Base-by-base conservation (phyloP, 2,888 invertebrate species). In the Meteorus colon region DNA sequence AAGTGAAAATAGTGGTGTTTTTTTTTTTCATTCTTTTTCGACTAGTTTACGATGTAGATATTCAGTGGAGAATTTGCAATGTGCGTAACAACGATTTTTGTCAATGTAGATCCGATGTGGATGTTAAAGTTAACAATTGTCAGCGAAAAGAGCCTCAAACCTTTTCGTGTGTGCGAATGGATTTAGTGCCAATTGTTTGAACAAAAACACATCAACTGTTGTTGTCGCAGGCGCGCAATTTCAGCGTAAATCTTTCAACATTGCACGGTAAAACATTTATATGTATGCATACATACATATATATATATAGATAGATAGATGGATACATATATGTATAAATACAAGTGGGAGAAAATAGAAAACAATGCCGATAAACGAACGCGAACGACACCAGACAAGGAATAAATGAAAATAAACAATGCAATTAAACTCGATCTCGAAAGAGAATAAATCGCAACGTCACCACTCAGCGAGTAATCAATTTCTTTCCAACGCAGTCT, bases 331-430 rank as follows among this genome's bases (percentile, higher is more conserved):
- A 48, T 6, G n/a, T 55, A 8, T 19, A 55, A 2, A 19, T 55
- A 48, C 4, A 16, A 14, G 4, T 16, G 48, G 48, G 48, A n/a
- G 45, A 60, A 24, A 72, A 76, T 59, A 62, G 69, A 65, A 69
- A 69, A 69, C 69, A 69, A 69, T 69, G 55, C 69, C 69, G 69
- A 69, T 69, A 69, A 69, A 69, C 55, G 69, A 69, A 69, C 69
- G 37, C 19, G 55, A 55, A 24, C 8, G 55, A 65, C 34, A 65
- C 24, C 10, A 34, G 34, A 37, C 19, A 37, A 65, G 12, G 37
- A n/a, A 65, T 65, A 65, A 65, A 65, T 65, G 37, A 59, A 55
- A 55, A 55, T 55, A 69, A 69, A 34, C 55, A 69, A 55, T 34
- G 69, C 69, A 69, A 55, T 65, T 65, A 65, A 65, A 55, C 65